Base-by-base conservation (phyloP, 2,888 invertebrate species). In the Iselma pallidipennis region DNA sequence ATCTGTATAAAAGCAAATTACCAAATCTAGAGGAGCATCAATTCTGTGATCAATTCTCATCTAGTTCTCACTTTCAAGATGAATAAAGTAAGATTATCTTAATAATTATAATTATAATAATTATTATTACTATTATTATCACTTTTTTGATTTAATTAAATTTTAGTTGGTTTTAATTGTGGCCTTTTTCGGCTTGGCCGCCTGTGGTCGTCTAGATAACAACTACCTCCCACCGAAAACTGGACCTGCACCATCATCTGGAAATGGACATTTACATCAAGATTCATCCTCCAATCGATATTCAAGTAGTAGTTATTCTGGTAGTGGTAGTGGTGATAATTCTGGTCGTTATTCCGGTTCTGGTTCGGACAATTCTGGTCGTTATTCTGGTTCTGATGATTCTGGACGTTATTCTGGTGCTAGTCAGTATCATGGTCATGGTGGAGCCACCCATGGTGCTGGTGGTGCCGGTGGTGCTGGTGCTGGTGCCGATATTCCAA, bases 201-300 rank as follows among this genome's bases (percentile, higher is more conserved):
- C 72, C 4, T 74, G 72, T 57, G 76, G 73, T 31, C 74, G 76
- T 6, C 69, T 77, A 1, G 76, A 77, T 56, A 69, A 55, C 61
- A 66, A 53, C 42, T 75, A 76, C 62, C 72, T 76, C 14, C 76
- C 76, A 26, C 31, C 52, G 12, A 45, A 62, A 65, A 9, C 49
- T 1, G 52, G 50, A 10, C 26, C 50, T 4, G 71, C 59, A 54
- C 26, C 69, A 26, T 69, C 66, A 56, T 59, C 63, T 48, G 69
- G 69, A 57, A 68, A 66, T 45, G 55, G 21, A 33, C 10, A 26
- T 19, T 31, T 51, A n/a, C 56, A 59, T 48, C 49, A 25, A 26
- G 42, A 45, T 25, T 48, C 53, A 29, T 66, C 68, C 16, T 61
- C 67, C 3, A 61, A 65, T 1, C 58, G 57, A 33, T 64, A 57